These are phyloP conservation scores for Neoitamus cyanurus DNA, from an alignment of 2,888 invertebrate species.

Conservation along the genomic window DNA sequence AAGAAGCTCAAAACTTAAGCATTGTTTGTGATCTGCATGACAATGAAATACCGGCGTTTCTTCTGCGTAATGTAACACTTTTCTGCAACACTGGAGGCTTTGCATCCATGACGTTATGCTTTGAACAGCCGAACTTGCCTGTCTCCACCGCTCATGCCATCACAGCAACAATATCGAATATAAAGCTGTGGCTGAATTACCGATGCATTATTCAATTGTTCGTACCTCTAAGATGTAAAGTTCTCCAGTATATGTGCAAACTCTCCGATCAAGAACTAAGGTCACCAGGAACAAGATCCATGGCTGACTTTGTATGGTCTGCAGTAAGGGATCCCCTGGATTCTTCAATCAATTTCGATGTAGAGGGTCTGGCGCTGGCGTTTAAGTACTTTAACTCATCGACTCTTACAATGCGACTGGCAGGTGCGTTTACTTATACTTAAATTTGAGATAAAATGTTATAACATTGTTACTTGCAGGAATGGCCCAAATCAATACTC, in stretches of 20 bases:
- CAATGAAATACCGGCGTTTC: conserved; percentile 90
- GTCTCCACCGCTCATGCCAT: conserved; percentile 91
- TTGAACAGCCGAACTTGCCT: conserved; percentile 83
- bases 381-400: conserved; percentile 96
- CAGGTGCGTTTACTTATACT: conserved; percentile 69
- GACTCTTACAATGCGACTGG: conserved; percentile 91
- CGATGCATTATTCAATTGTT: conserved; percentile 89
- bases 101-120: conserved; percentile 86
- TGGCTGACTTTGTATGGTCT: conserved; percentile 97
- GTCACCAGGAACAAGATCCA: conserved; percentile 87
- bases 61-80: conserved; percentile 90
- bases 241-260: conserved; percentile 93
- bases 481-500: conserved; percentile 93
- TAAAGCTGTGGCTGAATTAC: conserved; percentile 93
- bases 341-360: conserved; percentile 86
- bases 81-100: conserved; percentile 94
- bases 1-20: conserved; percentile 74
- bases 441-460: background rate
- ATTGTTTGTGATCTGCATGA: conserved; percentile 89
- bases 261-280: conserved; percentile 91
- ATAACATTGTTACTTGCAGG: conserved; percentile 55
- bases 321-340: conserved; percentile 93
- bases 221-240: conserved; percentile 86
- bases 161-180: conserved; percentile 90
- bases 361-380: conserved; percentile 90